Base-by-base conservation (phyloP, 2,888 invertebrate species). In the Anoplius nigerrimus region DNA sequence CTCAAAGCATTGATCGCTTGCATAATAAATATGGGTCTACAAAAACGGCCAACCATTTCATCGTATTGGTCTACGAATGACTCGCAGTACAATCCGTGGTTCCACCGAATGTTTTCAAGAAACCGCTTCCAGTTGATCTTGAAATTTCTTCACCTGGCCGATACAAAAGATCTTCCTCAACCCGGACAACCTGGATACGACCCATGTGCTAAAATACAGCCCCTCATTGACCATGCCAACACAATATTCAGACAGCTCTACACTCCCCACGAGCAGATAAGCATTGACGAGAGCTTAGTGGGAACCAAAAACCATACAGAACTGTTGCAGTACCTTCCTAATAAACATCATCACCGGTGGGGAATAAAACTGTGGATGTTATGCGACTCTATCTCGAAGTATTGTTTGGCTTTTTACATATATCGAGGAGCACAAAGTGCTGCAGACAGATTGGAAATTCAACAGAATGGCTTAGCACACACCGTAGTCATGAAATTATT, bases 251-350 rank as follows among this genome's bases (percentile, higher is more conserved):
- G 21, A 51, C 48, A 42, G 18, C n/a, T 34, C 15, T 62, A 53
- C 13, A n/a, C 54, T 21, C 62, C 53, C 8, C 43, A 53, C 16
- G 27, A 62, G 16, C 62, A 62, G 15, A n/a, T 62, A 27, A 54
- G 62, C 6, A 45, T 62, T 43, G 62, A 62, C 42, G 51, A 61
- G 43, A 42, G 42, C 13, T 54, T 62, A 54, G 62, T 62, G n/a
- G 45, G 62, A 24, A 42, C 13, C 42, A 42, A 42, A 42, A 42
- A 42, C 13, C 8, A 42, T 13, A 42, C 8, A 8, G 13, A 42
- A 42, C 13, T 42, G 13, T 8, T 8, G 20, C 16, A 51, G 16
- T 51, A 16, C 20, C 2, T 15, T 3, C 11, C 16, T 16, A 16
- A 51, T 0, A 15, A 51, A 51, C 16, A 51, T 4, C 51, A 51